These are phyloP conservation scores for Porites lobata DNA, from an alignment of 92 coral and sea anemone genomes.

Conservation along the genomic window DNA sequence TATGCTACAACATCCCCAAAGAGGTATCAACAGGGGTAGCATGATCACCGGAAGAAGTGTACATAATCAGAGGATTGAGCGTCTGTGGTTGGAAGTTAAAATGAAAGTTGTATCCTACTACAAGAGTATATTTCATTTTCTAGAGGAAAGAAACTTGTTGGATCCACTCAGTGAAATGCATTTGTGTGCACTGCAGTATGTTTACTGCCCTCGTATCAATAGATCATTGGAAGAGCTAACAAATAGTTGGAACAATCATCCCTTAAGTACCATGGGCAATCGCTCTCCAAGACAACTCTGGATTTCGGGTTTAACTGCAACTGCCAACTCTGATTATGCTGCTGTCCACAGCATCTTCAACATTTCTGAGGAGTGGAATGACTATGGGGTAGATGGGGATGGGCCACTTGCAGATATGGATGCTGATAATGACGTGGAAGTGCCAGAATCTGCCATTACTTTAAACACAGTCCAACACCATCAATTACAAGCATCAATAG, in stretches of 20 bases:
- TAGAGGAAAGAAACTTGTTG: conserved; percentile 48
- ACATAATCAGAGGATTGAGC: conserved; percentile 54
- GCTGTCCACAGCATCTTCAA: conserved; percentile 51
- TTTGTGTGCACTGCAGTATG: conserved; percentile 52
- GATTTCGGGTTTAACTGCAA: conserved; percentile 55
- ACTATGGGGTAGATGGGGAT: conserved; percentile 50
- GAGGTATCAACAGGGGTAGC: conserved; percentile 58
- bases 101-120: conserved; percentile 48
- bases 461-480: conserved; percentile 42
- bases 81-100: conserved; percentile 65
- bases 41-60: conserved; percentile 69
- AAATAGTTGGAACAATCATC: conserved; percentile 66
- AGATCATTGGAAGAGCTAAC: conserved; percentile 41
- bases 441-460: conserved; percentile 48
- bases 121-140: conserved; percentile 47
- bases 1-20: conserved; percentile 35
- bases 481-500: conserved; percentile 35
- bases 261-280: conserved; percentile 49
- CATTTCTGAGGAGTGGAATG: conserved; percentile 30
- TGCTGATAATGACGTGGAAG: conserved; percentile 60
- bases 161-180: conserved; percentile 58
- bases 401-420: conserved; percentile 54
- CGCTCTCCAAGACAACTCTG: conserved; percentile 65
- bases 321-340: conserved; percentile 48
- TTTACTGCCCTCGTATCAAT: conserved; percentile 62